A percentile compares a stretch with the other conserved stretches of the same genome.
Conservation (phyloP, 2,797 vertebrate species). For the Tamandua tetradactyla region DNA sequence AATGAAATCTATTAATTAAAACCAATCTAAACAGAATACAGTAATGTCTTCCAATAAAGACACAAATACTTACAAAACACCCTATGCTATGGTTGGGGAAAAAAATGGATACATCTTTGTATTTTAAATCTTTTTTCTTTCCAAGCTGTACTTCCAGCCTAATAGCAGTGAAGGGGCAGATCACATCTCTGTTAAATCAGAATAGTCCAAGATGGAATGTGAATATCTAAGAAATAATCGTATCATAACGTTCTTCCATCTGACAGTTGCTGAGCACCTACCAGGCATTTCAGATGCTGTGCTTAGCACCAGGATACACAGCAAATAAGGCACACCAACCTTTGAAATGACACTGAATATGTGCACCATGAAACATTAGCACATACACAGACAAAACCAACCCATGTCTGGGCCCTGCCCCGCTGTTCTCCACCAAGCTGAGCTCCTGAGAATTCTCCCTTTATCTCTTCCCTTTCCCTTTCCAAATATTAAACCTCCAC, state of each 20-base stretch:
- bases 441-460: background rate
- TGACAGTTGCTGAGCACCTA: background rate
- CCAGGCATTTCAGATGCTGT: background rate
- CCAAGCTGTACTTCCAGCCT: background rate
- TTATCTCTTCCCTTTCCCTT: background rate
- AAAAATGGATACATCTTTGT: background rate
- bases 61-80: background rate
- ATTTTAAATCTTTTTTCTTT: background rate
- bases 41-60: background rate
- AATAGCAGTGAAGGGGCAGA: constrained; percentile 22
- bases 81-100: background rate
- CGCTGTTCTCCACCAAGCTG: background rate
- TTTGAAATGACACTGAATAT: background rate
- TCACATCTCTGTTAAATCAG: background rate
- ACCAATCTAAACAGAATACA: background rate
- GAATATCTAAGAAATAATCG: constrained; percentile 17
- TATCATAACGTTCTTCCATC: background rate
- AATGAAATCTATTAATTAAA: constrained; percentile 36
- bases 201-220: background rate
- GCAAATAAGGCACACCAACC: background rate
- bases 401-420: background rate
- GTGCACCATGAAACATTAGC: background rate
- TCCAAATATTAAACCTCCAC: background rate
- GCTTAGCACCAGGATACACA: background rate
- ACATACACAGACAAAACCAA: rapidly evolving